phyloP scores from a whole-genome alignment of 2,113 vertebrate genomes.

The Ornithorhynchus anatinus region DNA sequence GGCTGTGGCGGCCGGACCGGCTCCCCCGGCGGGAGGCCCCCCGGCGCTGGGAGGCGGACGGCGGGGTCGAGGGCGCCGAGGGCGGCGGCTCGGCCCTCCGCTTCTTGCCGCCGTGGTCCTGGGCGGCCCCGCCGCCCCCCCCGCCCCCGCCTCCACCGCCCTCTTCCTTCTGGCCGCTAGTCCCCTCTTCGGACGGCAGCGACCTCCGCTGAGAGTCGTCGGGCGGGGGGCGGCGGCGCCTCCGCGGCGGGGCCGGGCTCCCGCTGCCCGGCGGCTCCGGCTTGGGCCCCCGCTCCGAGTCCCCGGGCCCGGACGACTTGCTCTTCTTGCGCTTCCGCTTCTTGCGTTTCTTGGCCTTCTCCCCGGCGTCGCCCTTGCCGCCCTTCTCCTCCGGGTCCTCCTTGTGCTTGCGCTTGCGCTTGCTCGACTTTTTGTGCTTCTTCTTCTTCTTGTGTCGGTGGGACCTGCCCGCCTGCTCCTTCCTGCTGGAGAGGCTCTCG shows the following conservation, averaged over 20 bases:
- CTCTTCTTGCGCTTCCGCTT: conserved; percentile 89
- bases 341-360: conserved; percentile 90
- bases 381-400: conserved; percentile 78
- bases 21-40: conserved; percentile 58
- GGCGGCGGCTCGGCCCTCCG: conserved; percentile 50
- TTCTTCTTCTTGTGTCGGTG: conserved; percentile 97
- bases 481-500: conserved; percentile 60
- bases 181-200: conserved; percentile 78
- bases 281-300: conserved; percentile 62
- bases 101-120: conserved; percentile 65
- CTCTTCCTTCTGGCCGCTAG: conserved; percentile 73
- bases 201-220: conserved; percentile 75
- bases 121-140: conserved; percentile 46
- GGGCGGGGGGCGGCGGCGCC: conserved; percentile 75
- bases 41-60: conserved; percentile 57
- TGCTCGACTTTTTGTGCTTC: conserved; percentile 89
- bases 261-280: conserved; percentile 63
- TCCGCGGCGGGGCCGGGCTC: conserved; percentile 69
- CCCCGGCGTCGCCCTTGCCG: conserved; percentile 69
- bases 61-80: no score
- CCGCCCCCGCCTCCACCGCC: no score
- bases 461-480: conserved; percentile 79
- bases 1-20: conserved; percentile 52
- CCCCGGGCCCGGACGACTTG: conserved; percentile 43
- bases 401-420: conserved; percentile 82